These are phyloP conservation scores for Agrenia bidenticulata DNA, from an alignment of 2,888 invertebrate genomes.

Conservation along the genomic window DNA sequence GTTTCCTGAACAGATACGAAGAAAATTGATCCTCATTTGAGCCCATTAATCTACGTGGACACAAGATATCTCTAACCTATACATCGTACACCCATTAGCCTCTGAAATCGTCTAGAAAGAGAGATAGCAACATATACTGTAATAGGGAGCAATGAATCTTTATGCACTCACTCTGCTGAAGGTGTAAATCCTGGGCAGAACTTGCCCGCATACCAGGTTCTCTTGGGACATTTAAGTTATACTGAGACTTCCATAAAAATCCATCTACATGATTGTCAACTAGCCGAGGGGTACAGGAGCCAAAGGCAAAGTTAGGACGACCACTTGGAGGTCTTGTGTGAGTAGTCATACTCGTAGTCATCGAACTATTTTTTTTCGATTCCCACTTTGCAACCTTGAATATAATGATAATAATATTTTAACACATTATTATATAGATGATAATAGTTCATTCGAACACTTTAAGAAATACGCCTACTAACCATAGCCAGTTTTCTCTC, in stretches of 20 bases:
- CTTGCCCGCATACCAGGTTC: constrained; percentile 42
- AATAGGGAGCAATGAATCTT: background rate
- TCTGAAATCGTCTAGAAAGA: too few relatives aligned
- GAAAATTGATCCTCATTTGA: too few relatives aligned
- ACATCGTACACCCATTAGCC: too few relatives aligned
- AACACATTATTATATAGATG: too few relatives aligned
- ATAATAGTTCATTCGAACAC: too few relatives aligned
- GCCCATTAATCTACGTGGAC: too few relatives aligned
- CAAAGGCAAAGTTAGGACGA: constrained; percentile 49
- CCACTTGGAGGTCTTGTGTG: constrained; percentile 9
- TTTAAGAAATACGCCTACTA: too few relatives aligned
- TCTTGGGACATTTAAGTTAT: constrained; percentile 46
- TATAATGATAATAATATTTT: too few relatives aligned
- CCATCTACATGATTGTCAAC: constrained; percentile 52
- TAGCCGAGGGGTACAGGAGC: constrained; percentile 51
- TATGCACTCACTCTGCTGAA: constrained; percentile 40
- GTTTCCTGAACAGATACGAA: too few relatives aligned
- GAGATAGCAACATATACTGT: too few relatives aligned
- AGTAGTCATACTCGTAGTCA: background rate
- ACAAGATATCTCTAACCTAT: too few relatives aligned
- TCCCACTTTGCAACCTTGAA: constrained; percentile 44
- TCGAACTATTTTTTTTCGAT: constrained; percentile 28
- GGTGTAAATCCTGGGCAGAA: constrained; percentile 47
- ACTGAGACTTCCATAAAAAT: constrained; percentile 51
- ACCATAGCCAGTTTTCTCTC: constrained; percentile 44